Evolutionary conservation across 2,888 invertebrate species (phyloP), one percentile per base, ranked within the genome.

Genomic region (Lycaena phlaeas): DNA sequence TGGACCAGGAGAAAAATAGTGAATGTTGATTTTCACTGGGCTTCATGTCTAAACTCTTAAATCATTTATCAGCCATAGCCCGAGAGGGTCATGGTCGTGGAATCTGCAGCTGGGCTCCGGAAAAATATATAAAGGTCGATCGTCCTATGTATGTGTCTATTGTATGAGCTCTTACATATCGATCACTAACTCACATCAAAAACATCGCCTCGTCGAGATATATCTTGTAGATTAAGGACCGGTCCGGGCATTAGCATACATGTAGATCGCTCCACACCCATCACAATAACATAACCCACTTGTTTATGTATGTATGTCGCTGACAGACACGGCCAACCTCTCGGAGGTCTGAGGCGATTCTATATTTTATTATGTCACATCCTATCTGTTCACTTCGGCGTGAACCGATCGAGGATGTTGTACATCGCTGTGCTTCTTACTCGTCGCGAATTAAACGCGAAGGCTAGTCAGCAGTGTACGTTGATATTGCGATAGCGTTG

Each of bases 281-380:
- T 22, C 22, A 22, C 7, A 22, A 22, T 22, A 22, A 22, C 22
- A 22, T 22, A 7, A 9, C n/a, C n/a, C 9, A 12, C 31, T 31
- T 18, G 18, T 22, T 12, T 41, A 41, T 31, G 39, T 40, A 28
- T 39, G 44, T 44, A 41, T 46, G 46, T 44, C 46, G 44, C 44
- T 42, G 36, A 41, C 46, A 46, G 44, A 42, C 39, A 39, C 29
- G 36, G 9, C n/a, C n/a, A 9, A 22, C 6, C 22, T 5, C 22
- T 5, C 41, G 39, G 14, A 17, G 22, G 37, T 41, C 41, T 44
- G 14, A 37, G 39, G 17, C 36, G 28, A 27, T 26, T 14, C 12
- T 12, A 36, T 28, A 30, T 30, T n/a, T 22, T 36, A 36, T 36
- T 29, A 30, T 29, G 14, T n/a, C 27, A 31, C 36, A 40, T 31